Percentiles rank a stretch among this genome's conserved stretches.
phyloP scores from a whole-genome alignment of 1,140 invertebrate genomes.

The Drosophila bocqueti region DNA sequence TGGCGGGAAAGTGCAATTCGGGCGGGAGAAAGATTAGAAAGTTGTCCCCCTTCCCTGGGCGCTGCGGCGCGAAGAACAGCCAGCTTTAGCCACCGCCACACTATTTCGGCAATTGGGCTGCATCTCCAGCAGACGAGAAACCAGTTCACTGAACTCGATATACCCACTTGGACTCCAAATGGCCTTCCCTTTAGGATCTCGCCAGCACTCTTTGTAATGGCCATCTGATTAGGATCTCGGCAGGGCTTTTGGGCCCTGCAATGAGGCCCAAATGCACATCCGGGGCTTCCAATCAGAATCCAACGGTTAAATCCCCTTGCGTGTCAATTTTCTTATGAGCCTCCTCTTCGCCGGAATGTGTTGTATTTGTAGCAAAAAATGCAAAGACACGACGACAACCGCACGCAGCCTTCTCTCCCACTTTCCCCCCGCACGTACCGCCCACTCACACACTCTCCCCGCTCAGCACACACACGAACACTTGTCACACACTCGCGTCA shows the following conservation, averaged over 20 bases:
- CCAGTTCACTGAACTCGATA: slow-evolving; percentile 16
- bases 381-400: slow-evolving; percentile 77
- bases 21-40: slow-evolving; percentile 69
- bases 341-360: slow-evolving; percentile 12
- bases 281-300: slow-evolving; percentile 18
- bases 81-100: background rate
- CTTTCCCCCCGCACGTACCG: slow-evolving; percentile 22
- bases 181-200: background rate
- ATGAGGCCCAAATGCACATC: background rate
- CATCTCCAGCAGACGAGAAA: slow-evolving; percentile 5
- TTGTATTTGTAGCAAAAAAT: slow-evolving; percentile 75
- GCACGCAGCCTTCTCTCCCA: slow-evolving; percentile 51
- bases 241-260: background rate
- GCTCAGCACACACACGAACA: slow-evolving; percentile 53
- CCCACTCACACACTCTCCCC: slow-evolving; percentile 21
- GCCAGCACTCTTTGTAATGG: background rate
- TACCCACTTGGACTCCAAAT: background rate
- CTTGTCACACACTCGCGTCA: slow-evolving; percentile 73
- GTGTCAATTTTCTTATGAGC: slow-evolving; percentile 47
- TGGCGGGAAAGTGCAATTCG: slow-evolving; percentile 79
- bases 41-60: background rate
- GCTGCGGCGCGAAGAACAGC: too few relatives aligned
- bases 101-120: slow-evolving; percentile 3
- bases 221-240: background rate
- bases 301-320: slow-evolving; percentile 29